Evolutionary conservation across 2,888 invertebrate genomes (phyloP).

Genomic region (Meghimatium bilineatum): DNA sequence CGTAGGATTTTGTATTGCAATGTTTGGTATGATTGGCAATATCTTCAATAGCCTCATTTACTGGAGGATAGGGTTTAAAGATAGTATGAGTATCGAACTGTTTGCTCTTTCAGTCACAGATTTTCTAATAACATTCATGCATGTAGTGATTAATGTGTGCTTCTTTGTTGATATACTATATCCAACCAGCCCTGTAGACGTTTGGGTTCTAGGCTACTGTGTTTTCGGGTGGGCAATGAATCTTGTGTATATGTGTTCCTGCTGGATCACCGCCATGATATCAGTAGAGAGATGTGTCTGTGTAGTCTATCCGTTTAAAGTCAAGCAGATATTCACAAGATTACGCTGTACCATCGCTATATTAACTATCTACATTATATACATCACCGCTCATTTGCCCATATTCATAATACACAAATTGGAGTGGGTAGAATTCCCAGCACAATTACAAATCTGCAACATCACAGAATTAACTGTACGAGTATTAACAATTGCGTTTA

Average conservation of each 20-base stretch:
- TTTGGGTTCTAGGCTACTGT: background rate
- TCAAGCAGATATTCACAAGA: conserved; percentile 28
- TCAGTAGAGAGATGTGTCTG: conserved; percentile 40
- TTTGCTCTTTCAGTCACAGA: conserved; percentile 37
- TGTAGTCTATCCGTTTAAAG: conserved; percentile 37
- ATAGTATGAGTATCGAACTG: conserved; percentile 40
- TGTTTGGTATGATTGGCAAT: background rate
- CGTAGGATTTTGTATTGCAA: too few relatives aligned
- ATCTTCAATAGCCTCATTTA: conserved; percentile 28
- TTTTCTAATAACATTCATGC: background rate
- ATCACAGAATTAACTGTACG: too few relatives aligned
- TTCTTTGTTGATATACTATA: background rate
- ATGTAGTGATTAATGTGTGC: background rate
- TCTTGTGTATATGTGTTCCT: conserved; percentile 11
- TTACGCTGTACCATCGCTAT: background rate
- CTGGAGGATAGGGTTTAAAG: conserved; percentile 18
- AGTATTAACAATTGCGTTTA: background rate
- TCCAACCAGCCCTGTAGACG: background rate
- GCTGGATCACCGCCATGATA: conserved; percentile 34
- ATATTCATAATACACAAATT: background rate
- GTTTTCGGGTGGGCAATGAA: background rate
- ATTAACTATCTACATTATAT: background rate
- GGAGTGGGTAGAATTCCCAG: background rate
- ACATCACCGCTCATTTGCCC: background rate
- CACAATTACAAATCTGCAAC: background rate